A percentile compares a stretch with the other conserved stretches of the same genome.
These are phyloP conservation scores for Alaudala cheleensis DNA, from an alignment of 2,113 vertebrate genomes.

Conservation along the genomic window DNA sequence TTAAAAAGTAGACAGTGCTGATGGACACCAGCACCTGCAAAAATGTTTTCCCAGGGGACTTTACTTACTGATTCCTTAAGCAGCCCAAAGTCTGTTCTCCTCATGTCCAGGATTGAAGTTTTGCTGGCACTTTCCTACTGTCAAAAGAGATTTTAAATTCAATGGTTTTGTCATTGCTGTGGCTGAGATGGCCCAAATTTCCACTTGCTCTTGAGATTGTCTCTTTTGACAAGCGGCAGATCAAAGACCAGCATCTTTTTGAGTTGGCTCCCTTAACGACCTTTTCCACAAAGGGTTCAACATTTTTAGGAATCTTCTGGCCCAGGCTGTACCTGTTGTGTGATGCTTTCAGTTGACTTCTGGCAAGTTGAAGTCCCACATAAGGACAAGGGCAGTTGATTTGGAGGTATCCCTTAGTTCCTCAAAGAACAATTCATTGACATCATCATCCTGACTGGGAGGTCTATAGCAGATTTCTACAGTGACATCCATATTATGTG, in stretches of 20 bases:
- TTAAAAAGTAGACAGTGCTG: background rate
- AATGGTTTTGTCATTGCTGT: background rate
- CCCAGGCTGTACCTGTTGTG: background rate
- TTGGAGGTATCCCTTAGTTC: background rate
- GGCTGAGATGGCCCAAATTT: background rate
- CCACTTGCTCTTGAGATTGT: background rate
- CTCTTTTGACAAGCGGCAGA: background rate
- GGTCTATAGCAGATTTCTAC: background rate
- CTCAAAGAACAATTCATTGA: background rate
- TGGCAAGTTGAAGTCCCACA: background rate
- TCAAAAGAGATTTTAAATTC: background rate
- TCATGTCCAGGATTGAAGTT: background rate
- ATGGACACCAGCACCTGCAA: background rate
- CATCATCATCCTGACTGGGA: rapidly evolving
- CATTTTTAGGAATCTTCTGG: background rate
- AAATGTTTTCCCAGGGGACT: background rate
- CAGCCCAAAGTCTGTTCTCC: background rate
- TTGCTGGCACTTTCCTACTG: background rate
- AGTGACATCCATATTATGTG: background rate
- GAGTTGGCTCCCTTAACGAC: rapidly evolving
- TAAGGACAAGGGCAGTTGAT: background rate
- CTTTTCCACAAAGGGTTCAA: background rate
- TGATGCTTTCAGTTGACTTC: background rate
- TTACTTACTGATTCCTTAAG: background rate
- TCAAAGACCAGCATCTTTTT: background rate